A percentile compares a stretch with the other conserved stretches of the same genome.
Evolutionary conservation across 92 coral and sea anemone genomes (phyloP).

Genomic region (Paragorgia papillata): DNA sequence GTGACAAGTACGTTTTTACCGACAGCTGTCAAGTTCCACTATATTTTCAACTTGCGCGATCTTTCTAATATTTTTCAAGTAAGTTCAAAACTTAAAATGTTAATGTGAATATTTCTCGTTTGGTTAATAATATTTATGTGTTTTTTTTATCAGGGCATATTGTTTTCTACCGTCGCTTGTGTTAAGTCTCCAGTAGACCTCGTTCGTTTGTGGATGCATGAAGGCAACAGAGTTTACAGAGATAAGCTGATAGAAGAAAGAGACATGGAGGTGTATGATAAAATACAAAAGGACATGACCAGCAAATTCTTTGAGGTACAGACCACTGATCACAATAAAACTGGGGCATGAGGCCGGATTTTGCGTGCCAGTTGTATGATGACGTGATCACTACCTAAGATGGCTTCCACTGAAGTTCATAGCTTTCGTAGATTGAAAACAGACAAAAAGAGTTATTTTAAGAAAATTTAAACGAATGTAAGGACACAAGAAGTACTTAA

Average conservation of each 20-base stretch:
- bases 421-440: no score
- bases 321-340: background rate
- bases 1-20: conserved; percentile 96
- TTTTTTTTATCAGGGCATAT: conserved; percentile 68
- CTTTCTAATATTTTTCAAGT: conserved; percentile 99
- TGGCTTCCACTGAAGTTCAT: no score
- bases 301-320: conserved; percentile 93
- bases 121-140: background rate
- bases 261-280: conserved; percentile 92
- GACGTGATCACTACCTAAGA: no score
- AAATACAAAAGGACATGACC: conserved; percentile 81
- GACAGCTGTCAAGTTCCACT: conserved; percentile 97
- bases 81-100: background rate
- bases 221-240: conserved; percentile 94
- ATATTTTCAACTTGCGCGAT: conserved; percentile 96
- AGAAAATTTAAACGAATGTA: no score
- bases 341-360: no score
- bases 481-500: no score
- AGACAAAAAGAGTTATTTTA: no score
- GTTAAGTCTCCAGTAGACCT: conserved; percentile 90
- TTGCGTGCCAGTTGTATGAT: no score
- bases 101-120: background rate
- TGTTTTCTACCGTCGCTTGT: conserved; percentile 84
- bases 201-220: conserved; percentile 99
- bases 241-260: conserved; percentile 89